Evolutionary conservation across 2,797 vertebrate species (phyloP).

Genomic region (Oophaga sylvatica): DNA sequence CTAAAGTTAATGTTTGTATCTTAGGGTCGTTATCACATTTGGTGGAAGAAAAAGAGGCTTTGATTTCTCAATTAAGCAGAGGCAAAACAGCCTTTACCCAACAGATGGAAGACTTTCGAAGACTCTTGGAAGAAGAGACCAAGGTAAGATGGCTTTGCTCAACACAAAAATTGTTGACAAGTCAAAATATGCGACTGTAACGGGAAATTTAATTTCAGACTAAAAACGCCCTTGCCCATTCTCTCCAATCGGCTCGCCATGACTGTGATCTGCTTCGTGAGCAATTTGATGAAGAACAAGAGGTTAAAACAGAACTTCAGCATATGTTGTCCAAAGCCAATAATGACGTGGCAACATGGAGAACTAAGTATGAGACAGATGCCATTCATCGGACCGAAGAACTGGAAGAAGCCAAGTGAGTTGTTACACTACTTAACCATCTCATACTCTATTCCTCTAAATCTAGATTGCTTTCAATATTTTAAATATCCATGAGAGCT

Average conservation of each 20-base stretch:
- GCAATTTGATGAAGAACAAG: conserved; percentile 84
- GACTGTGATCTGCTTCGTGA: conserved; percentile 91
- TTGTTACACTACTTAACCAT: background rate
- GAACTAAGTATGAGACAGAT: conserved; percentile 74
- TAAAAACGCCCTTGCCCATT: conserved; percentile 87
- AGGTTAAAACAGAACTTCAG: conserved; percentile 74
- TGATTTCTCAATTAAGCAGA: conserved; percentile 80
- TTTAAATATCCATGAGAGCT: too few species aligned
- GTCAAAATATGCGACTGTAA: background rate
- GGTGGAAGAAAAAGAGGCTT: conserved; percentile 80
- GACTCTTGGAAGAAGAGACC: conserved; percentile 82
- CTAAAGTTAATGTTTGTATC: background rate
- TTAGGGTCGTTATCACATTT: conserved; percentile 77
- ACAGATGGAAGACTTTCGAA: conserved; percentile 80
- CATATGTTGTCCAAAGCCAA: conserved; percentile 77
- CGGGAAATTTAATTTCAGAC: conserved; percentile 68
- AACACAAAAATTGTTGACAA: background rate
- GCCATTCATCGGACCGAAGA: conserved; percentile 87
- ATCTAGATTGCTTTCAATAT: too few species aligned
- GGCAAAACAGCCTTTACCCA: conserved; percentile 79
- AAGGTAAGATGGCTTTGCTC: conserved; percentile 70
- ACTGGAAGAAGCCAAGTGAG: conserved; percentile 87
- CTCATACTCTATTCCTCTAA: background rate
- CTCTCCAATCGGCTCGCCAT: conserved; percentile 85
- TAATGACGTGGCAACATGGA: conserved; percentile 76